A percentile compares a stretch with the other conserved stretches of the same genome.
phyloP scores from a whole-genome alignment of 2,888 invertebrate species.

The Halictus ligatus region DNA sequence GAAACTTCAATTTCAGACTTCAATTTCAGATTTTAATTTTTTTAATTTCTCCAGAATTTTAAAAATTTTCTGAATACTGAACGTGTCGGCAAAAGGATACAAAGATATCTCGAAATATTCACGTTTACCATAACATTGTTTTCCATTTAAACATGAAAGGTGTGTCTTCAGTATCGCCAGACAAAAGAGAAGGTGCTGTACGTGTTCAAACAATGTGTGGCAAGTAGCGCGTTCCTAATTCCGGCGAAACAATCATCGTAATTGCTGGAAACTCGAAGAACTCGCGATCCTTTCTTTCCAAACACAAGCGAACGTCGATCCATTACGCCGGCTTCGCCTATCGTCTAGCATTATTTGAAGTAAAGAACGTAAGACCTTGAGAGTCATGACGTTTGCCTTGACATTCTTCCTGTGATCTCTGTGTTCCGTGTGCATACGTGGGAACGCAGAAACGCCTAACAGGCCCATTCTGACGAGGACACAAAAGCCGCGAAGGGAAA shows the following conservation, averaged over 20 bases:
- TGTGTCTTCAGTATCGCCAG: not conserved
- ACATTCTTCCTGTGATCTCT: constrained; percentile 48
- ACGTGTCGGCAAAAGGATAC: not conserved
- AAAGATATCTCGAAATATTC: not conserved
- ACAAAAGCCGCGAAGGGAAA: constrained; percentile 26
- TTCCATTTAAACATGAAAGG: not conserved
- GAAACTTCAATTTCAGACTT: no score
- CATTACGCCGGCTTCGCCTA: not conserved
- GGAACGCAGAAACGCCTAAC: constrained; percentile 34
- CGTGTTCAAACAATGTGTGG: not conserved
- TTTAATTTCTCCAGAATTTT: no score
- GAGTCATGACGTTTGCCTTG: constrained; percentile 52
- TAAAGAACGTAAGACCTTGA: constrained; percentile 49
- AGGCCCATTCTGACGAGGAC: constrained; percentile 19
- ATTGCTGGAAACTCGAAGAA: constrained; percentile 4
- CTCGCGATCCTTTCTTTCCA: not conserved
- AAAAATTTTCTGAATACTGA: no score
- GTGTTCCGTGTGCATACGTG: constrained; percentile 49
- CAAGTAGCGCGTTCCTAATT: constrained; percentile 2
- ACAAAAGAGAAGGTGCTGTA: not conserved
- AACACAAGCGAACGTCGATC: not conserved
- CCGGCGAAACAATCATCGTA: not conserved
- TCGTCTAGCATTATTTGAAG: constrained; percentile 26
- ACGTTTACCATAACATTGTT: not conserved
- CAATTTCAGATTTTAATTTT: no score